Base-by-base conservation (phyloP, 37 sponge, comb jelly and placozoan genomes). In the Corticium candelabrum region DNA sequence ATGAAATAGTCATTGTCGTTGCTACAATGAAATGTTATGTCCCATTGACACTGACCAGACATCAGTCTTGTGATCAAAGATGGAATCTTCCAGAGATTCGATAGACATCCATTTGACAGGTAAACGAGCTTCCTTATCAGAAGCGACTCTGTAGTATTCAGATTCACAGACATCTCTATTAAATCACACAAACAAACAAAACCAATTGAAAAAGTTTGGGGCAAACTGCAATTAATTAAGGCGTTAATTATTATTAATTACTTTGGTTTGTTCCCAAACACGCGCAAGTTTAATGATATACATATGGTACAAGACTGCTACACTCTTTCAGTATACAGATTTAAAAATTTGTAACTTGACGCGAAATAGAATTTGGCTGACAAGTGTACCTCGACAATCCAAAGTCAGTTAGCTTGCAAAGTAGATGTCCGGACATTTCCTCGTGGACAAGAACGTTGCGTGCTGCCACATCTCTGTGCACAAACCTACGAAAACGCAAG, bases 381-480 rank as follows among this genome's bases (percentile, higher is more conserved):
- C 21, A 21, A 27, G 15, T 50, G 21, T 32, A 79, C 80, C 29
- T 21, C 32, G 92, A 88, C 38, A 91, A 81, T 75, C 92, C 92
- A 88, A 91, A 91, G 75, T 91, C 92, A 30, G 92, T 88, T 3
- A 91, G 81, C 69, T 91, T 91, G 30, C 86, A 80, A 1, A 70
- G 62, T 81, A 85, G 75, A 11, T 50, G 15, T 0, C 77, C 77
- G 35, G 78, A 79, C 41, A 67, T n/a, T 27, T 69, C 70, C 34
- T 88, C 78, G 31, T 82, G 81, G 2, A 91, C 87, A 68, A 91
- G 75, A 37, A 91, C 85, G 77, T 91, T 91, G 1, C 92, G 82
- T 69, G 92, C 89, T 34, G 92, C 92, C 2, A 91, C 68, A 69
- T 91, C 92, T 43, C 92, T 86, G 77, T 91, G 92, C 27, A 91